Evolutionary conservation across 2,888 invertebrate genomes (phyloP).

Genomic region (Amblyteles armatorius): DNA sequence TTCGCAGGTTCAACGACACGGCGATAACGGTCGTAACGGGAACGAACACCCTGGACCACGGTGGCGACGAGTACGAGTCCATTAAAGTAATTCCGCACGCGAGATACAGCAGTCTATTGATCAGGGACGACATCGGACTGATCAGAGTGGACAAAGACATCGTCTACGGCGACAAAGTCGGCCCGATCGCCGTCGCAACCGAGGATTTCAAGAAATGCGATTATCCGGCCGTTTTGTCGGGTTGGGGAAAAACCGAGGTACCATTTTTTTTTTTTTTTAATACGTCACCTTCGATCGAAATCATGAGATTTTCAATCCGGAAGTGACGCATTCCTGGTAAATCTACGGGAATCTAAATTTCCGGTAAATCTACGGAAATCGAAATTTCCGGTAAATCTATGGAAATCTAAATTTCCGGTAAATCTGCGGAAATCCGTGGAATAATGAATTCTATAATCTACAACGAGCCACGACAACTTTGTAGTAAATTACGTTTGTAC

Average conservation of each 20-base stretch:
- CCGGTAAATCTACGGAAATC: too few species aligned
- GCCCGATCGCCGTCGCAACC: slow-evolving; percentile 76
- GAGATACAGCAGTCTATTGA: slow-evolving; percentile 76
- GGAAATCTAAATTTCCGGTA: too few species aligned
- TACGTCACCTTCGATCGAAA: too few species aligned
- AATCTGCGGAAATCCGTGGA: too few species aligned
- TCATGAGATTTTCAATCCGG: too few species aligned
- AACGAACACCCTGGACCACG: slow-evolving; percentile 79
- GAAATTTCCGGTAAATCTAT: too few species aligned
- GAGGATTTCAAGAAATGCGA: slow-evolving; percentile 78
- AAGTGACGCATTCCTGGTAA: too few species aligned
- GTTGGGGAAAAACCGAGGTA: slow-evolving; percentile 82
- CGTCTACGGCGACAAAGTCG: slow-evolving; percentile 77
- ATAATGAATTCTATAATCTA: too few species aligned
- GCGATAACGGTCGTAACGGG: slow-evolving; percentile 79
- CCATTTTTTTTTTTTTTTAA: slow-evolving; percentile 5
- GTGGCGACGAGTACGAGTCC: slow-evolving; percentile 78
- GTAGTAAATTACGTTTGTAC: too few species aligned
- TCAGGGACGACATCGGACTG: slow-evolving; percentile 81
- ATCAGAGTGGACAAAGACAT: slow-evolving; percentile 79
- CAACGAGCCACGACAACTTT: too few species aligned
- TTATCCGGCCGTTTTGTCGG: slow-evolving; percentile 80
- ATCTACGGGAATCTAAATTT: too few species aligned
- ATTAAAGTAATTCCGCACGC: slow-evolving; percentile 74
- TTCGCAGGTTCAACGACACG: slow-evolving; percentile 76